Conservation (phyloP, 2,888 invertebrate genomes). For the Diaphora mendica region DNA sequence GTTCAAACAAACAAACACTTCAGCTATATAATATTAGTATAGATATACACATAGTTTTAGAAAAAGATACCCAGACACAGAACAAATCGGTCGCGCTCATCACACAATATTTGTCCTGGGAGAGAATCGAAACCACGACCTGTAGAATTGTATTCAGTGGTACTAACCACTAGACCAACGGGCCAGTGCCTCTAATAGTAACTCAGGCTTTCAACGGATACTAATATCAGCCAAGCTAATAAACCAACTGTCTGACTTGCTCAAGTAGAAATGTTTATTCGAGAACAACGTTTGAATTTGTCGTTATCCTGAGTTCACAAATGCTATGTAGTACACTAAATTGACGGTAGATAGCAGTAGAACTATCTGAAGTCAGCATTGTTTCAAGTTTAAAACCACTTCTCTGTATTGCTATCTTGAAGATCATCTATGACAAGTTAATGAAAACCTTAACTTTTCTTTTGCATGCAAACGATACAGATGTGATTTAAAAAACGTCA, state of each 20-base stretch:
- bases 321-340: constrained; percentile 22
- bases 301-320: constrained; percentile 23
- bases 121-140: too few species aligned
- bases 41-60: too few species aligned
- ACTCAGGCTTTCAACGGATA: not conserved
- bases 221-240: constrained; percentile 19
- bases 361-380: constrained; percentile 33
- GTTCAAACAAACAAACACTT: too few species aligned
- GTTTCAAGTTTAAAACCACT: constrained; percentile 21
- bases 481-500: not conserved
- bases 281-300: constrained; percentile 22
- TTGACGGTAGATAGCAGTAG: constrained; percentile 20
- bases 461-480: not conserved
- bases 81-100: too few species aligned
- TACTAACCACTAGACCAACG: too few species aligned
- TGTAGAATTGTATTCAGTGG: too few species aligned
- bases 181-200: too few species aligned
- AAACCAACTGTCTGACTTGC: constrained; percentile 17
- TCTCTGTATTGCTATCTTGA: constrained; percentile 23
- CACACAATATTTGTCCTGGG: too few species aligned
- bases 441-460: constrained; percentile 15
- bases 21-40: too few species aligned
- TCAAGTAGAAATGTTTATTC: constrained; percentile 20
- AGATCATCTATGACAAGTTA: constrained; percentile 20
- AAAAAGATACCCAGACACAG: too few species aligned